Evolutionary conservation across 2,797 vertebrate genomes (phyloP).

Genomic region (Cottoperca gobio): DNA sequence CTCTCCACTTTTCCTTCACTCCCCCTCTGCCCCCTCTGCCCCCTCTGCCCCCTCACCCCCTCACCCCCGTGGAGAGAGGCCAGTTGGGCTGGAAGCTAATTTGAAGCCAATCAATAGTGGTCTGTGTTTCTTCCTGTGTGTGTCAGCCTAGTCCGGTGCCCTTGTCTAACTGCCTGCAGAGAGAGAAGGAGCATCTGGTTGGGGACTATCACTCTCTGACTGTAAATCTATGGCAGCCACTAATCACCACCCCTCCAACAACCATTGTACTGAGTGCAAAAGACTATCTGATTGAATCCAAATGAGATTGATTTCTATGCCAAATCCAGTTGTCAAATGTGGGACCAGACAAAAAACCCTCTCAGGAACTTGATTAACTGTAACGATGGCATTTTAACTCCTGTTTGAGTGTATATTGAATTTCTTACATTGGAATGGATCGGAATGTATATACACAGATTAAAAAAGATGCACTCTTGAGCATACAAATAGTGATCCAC

Average conservation of each 20-base stretch:
- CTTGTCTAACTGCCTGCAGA: constrained; percentile 69
- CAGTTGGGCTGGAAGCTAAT: constrained; percentile 79
- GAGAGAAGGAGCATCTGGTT: constrained; percentile 65
- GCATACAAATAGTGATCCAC: constrained; percentile 18
- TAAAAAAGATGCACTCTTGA: background rate
- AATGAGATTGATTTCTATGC: constrained; percentile 74
- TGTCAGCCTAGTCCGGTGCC: constrained; percentile 71
- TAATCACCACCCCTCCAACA: constrained; percentile 49
- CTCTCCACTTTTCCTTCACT: constrained; percentile 9
- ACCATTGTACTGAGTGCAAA: constrained; percentile 50
- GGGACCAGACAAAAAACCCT: constrained; percentile 51
- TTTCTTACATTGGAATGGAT: constrained; percentile 19
- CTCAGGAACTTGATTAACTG: constrained; percentile 60
- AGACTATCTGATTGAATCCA: constrained; percentile 74
- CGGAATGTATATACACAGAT: background rate
- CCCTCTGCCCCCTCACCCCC: constrained; percentile 2
- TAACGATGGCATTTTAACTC: constrained; percentile 30
- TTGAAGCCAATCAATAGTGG: constrained; percentile 83
- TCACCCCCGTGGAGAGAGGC: constrained; percentile 44
- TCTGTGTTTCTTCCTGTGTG: constrained; percentile 82
- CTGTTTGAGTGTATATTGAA: constrained; percentile 3
- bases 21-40: constrained; percentile 7
- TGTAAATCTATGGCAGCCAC: constrained; percentile 71
- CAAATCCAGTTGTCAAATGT: constrained; percentile 71
- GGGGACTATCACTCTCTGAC: constrained; percentile 62